Evolutionary conservation across 2,888 invertebrate species (phyloP), one percentile per base, ranked within the genome.

Genomic region (Cetonia aurata): DNA sequence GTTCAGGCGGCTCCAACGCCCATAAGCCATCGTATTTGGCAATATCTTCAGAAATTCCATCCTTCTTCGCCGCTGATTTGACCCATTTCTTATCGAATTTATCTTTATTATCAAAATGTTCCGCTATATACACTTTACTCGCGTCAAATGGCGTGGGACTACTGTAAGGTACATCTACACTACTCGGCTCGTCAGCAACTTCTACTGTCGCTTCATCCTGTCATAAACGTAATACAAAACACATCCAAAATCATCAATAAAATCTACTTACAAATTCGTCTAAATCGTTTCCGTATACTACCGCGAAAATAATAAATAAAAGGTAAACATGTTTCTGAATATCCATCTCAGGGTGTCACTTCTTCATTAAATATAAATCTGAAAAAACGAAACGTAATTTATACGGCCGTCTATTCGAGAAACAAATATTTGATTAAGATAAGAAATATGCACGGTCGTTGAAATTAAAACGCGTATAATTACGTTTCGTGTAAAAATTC

Each of bases 21-120:
- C 92, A 92, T 76, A 87, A 87, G 80, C 98, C 99, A 86, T 98
- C 96, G 85, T 98, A 99, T 86, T 98, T 97, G 10, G 97, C 93
- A 71, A 98, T 93, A 74, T 93, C 92, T 73, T 96, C 96, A 76
- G 96, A 95, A 19, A 88, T 87, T 59, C 90, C 91, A 75, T 96
- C 95, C 83, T 98, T 98, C 83, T 95, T 96, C 0, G 98, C 96
- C 81, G 94, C 89, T 0, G 98, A 98, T 75, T 90, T 88, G 0
- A 94, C 86, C 98, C 99, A 99, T 60, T 88, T 89, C 78, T 91
- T 91, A 59, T 90, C 89, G 77, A 96, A 95, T 13, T 87, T 86
- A 9, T 87, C 87, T 46, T 86, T 83, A 81, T 95, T 90, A 83
- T 97, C 96, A 85, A 98, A 98, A 82, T 95, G 91, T 79, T 98